Evolutionary conservation across 2,888 invertebrate species (phyloP).

Genomic region (Microplitis deprimator): DNA sequence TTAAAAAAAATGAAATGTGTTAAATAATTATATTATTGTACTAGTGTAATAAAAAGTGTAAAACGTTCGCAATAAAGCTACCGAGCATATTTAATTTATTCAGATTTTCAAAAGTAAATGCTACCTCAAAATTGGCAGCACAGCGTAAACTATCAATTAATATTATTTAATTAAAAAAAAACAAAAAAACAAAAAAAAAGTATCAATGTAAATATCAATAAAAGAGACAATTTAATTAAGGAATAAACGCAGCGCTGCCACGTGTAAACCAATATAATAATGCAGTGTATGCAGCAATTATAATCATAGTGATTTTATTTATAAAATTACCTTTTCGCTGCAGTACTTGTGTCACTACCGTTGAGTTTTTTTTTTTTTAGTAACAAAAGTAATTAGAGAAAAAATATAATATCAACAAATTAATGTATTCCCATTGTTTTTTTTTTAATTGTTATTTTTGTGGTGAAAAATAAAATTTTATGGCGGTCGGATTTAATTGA

Average conservation of each 20-base stretch:
- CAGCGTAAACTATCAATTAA: conserved; percentile 15
- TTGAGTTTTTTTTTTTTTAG: conserved; percentile 53
- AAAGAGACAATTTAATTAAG: conserved; percentile 10
- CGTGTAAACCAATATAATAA: conserved; percentile 14
- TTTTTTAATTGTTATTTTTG: background rate
- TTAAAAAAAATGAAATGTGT: too few relatives aligned
- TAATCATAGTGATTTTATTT: conserved; percentile 30
- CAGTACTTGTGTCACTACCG: conserved; percentile 62
- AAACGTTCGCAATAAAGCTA: conserved; percentile 36
- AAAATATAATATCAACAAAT: conserved; percentile 50
- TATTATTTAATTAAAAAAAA: conserved; percentile 21
- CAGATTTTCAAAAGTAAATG: conserved; percentile 14
- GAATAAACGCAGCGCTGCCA: conserved; percentile 27
- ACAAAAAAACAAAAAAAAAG: conserved; percentile 18
- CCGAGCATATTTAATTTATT: conserved; percentile 36
- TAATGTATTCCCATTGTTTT: conserved; percentile 45
- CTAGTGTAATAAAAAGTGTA: conserved; percentile 9
- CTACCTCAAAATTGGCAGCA: conserved; percentile 27
- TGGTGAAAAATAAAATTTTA: conserved; percentile 3
- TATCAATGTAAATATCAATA: conserved; percentile 21
- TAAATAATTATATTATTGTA: background rate
- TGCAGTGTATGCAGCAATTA: conserved; percentile 36
- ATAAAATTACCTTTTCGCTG: conserved; percentile 63
- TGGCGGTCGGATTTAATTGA: background rate
- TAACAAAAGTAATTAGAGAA: conserved; percentile 55